Evolutionary conservation across 2,797 vertebrate species (phyloP), one percentile per base, ranked within the genome.

Genomic region (Setipinna tenuifilis): DNA sequence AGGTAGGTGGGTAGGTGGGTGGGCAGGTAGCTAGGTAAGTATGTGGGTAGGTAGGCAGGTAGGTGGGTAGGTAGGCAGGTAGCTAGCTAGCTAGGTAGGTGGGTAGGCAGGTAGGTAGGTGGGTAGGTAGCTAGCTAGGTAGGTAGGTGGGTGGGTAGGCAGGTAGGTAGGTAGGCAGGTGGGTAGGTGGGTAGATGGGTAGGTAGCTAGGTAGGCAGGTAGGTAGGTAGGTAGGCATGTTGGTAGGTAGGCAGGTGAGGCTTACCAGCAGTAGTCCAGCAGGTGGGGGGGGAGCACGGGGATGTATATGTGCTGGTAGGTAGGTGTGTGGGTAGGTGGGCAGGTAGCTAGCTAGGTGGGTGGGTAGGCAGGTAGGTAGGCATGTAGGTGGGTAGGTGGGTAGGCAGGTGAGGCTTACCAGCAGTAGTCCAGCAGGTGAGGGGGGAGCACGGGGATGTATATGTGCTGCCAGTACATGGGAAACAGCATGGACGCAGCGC

Each of bases 391-490:
- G 3, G 50, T 54, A 7, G 3, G 50, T 54, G 7, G 3, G 44
- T 50, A n/a, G n/a, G n/a, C n/a, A 28, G 19, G 17, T 41, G 83
- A 85, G 50, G 93, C 97, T 98, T 96, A 99, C 98, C 98, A 99
- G 96, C 98, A 99, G 95, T 99, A 99, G 95, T 99, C 98, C 95
- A 99, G 96, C 81, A 99, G 97, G 93, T 99, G 98, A 54, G 97
- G 96, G 87, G 98, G 98, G 89, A 99, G 97, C 84, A 99, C 98
- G 0, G 98, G 98, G 96, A 99, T 99, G 96, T 97, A 99, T 93
- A 99, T 98, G 92, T 99, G 98, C 85, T 99, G 98, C 98, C 98
- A 99, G 93, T 97, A 96, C 98, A 99, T 98, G 58, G 98, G 98
- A 91, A 96, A 98, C n/a, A 99, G 96, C 94, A 99, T 95, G 90